phyloP scores from a whole-genome alignment of 2,888 invertebrate species.

The Dryobota labecula region DNA sequence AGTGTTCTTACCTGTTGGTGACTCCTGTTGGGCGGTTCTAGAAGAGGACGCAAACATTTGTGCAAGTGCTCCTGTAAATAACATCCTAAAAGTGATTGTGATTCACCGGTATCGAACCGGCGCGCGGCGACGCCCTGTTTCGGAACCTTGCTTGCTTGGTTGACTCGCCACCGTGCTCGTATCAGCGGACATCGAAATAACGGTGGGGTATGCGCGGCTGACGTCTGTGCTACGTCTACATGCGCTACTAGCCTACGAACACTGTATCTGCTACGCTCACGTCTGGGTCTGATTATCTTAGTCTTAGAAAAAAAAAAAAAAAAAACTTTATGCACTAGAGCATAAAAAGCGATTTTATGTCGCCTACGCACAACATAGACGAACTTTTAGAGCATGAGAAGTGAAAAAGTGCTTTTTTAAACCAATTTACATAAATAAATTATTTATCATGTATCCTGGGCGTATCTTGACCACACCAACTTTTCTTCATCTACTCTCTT shows the following conservation, averaged over 20 bases:
- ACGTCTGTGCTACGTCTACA: neutral
- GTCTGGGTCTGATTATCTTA: no score
- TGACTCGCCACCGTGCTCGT: neutral
- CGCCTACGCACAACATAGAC: no score
- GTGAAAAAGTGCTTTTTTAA: no score
- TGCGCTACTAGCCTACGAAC: slow-evolving; percentile 2
- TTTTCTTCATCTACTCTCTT: neutral
- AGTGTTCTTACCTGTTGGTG: neutral
- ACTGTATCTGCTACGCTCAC: neutral
- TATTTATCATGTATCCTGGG: neutral
- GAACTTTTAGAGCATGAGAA: no score
- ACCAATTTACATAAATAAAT: no score
- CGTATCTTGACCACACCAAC: neutral
- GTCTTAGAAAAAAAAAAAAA: no score
- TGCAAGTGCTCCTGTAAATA: neutral
- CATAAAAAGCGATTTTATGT: no score
- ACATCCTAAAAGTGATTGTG: neutral
- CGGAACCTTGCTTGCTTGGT: neutral
- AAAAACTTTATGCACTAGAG: no score
- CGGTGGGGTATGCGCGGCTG: neutral
- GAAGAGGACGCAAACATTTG: neutral
- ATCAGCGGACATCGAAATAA: neutral
- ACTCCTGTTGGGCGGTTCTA: neutral
- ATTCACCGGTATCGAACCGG: neutral
- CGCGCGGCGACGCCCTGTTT: neutral